Evolutionary conservation across 2,113 vertebrate genomes (phyloP), one percentile per base, ranked within the genome.

Genomic region (Mandrillus leucophaeus): DNA sequence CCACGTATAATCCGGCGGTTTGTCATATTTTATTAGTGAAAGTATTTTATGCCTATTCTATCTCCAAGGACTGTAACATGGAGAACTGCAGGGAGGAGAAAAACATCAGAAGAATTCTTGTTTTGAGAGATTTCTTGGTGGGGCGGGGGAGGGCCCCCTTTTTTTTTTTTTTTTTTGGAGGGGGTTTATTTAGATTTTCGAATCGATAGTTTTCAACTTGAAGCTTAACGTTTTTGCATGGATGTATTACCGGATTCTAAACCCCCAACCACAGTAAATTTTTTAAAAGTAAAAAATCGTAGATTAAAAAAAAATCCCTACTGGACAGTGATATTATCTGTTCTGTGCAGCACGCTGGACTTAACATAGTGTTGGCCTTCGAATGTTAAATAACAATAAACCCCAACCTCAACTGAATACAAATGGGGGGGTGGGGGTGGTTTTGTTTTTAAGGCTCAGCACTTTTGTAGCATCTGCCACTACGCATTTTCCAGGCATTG

Each of bases 11-110:
- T 97, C 98, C 95, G 97, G 95, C 86, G 97, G 97, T 97, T 98
- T 98, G 98, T 98, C 97, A 96, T 94, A 96, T 98, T 98, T 98
- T 98, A 98, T 98, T 97, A 98, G 97, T 97, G 95, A 98, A 98
- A 98, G 98, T 98, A 98, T 98, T 98, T 98, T 98, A 98, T 98
- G 97, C 96, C 86, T 95, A 43, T 90, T 97, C 93, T 79, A 95
- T 97, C 97, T 98, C 95, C 91, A 82, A 98, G 96, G 97, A 94
- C 97, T 97, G 90, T 90, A 97, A 98, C 97, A 98, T 98, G 97
- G 98, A 98, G 97, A 97, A 97, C 95, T 98, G 98, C 97, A 95
- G 96, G 90, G 90, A 96, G 86, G 59, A 70, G 82, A 90, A 94
- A 88, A 88, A 93, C 55, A 97, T 93, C 91, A 92, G 82, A 96